A percentile compares a stretch with the other conserved stretches of the same genome.
Conservation (phyloP, 2,113 vertebrate genomes). For the Mungos mungo region DNA sequence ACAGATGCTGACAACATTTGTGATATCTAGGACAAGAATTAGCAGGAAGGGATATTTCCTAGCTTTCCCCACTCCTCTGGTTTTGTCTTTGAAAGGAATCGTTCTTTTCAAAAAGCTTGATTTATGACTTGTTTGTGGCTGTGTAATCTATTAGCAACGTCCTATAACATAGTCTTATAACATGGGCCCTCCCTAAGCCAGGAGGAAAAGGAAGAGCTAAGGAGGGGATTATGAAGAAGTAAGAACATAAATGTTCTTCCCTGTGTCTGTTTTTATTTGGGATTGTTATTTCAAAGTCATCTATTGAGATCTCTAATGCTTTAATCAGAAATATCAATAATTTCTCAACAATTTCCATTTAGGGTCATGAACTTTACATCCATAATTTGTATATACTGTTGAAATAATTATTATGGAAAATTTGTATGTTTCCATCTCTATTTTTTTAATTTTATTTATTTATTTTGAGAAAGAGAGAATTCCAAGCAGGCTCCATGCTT, state of each 20-base stretch:
- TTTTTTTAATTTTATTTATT: too few species aligned
- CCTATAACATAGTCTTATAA: neutral
- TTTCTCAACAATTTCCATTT: neutral
- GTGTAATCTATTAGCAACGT: neutral
- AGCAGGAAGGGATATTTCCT: neutral
- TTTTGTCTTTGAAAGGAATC: conserved; percentile 23
- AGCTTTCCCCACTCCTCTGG: neutral
- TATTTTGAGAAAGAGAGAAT: too few species aligned
- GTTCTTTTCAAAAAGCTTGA: neutral
- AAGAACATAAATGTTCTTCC: neutral
- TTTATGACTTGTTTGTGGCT: neutral
- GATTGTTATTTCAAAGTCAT: neutral
- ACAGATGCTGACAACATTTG: neutral
- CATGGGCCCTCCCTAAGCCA: neutral
- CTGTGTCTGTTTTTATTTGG: neutral
- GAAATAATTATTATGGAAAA: conserved; percentile 32
- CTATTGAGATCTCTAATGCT: neutral
- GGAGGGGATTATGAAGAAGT: neutral
- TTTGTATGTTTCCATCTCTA: neutral
- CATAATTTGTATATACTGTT: neutral
- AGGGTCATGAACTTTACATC: neutral
- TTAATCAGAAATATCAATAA: neutral
- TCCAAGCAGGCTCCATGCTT: too few species aligned
- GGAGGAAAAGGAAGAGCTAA: neutral
- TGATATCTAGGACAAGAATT: neutral